These are phyloP conservation scores for Parapsyche elsis DNA, from an alignment of 1,140 invertebrate genomes.

Conservation along the genomic window DNA sequence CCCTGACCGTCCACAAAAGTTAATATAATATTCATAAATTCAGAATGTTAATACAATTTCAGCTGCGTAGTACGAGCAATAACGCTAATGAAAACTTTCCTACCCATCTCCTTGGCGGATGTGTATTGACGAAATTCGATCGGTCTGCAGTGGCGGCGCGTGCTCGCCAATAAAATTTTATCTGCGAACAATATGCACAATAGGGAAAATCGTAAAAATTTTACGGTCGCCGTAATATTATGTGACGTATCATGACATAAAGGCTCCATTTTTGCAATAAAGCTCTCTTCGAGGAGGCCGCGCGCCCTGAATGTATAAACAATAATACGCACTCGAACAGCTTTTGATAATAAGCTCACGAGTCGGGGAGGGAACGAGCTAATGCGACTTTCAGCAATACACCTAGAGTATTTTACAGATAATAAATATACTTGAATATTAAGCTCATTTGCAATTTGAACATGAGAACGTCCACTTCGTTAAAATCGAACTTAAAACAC, in stretches of 20 bases:
- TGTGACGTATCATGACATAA: slow-evolving; percentile 42
- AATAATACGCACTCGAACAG: not conserved
- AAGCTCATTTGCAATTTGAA: too few relatives aligned
- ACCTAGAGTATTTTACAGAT: too few relatives aligned
- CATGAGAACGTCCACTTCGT: too few relatives aligned
- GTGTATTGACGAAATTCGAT: slow-evolving; percentile 9
- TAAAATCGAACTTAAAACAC: too few relatives aligned
- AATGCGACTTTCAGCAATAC: too few relatives aligned
- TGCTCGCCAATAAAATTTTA: slow-evolving; percentile 37
- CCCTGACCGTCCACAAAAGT: too few relatives aligned
- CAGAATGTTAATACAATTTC: not conserved
- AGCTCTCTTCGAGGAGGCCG: not conserved
- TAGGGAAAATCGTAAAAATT: slow-evolving; percentile 40
- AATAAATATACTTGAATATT: too few relatives aligned
- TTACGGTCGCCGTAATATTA: slow-evolving; percentile 32
- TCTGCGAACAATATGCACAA: slow-evolving; percentile 43
- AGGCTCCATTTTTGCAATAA: slow-evolving; percentile 21
- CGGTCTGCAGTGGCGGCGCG: not conserved
- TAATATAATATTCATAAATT: slow-evolving; percentile 2
- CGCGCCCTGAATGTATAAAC: not conserved
- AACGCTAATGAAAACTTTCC: not conserved
- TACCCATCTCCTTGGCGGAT: too few relatives aligned
- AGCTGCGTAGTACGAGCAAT: not conserved
- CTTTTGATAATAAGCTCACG: too few relatives aligned
- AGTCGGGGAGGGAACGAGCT: too few relatives aligned